Evolutionary conservation across 1,140 invertebrate genomes (phyloP), one percentile per base, ranked within the genome.

Genomic region (Hypothenemus hampei): DNA sequence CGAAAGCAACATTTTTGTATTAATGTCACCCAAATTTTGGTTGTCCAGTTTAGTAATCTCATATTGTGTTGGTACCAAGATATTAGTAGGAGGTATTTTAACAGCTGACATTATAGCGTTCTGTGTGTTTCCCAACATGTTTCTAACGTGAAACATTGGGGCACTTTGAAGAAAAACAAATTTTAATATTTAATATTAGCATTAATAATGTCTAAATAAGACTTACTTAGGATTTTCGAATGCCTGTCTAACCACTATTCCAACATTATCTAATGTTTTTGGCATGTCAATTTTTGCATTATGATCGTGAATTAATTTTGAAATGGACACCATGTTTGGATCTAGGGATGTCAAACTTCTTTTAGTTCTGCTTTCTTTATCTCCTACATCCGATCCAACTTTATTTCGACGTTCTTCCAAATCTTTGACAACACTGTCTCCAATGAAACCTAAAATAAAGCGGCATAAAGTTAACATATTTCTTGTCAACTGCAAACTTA

Each of bases 31-130:
- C 11, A 57, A 8, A 37, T 21, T 31, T 10, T 45, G 8, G 21
- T 20, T 29, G 4, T 44, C 13, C 3, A 35, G 15, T 41, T 23
- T 18, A 18, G 39, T 50, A 13, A 70, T 66, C 36, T 65, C 59
- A 43, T 70, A 70, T 41, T 65, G 26, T 0, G 68, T 64, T 4
- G 69, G 69, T 5, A 69, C 52, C 6, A 71, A 40, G 13, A 71
- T 29, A 51, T 69, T 64, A 45, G 65, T 63, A 16, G 68, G 67
- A 11, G 62, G 60, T n/a, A 69, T 62, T 52, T 59, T 65, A 26
- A 66, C 52, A 0, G 62, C 59, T 6, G 68, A 63, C 36, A 69
- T 31, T 24, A 67, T 49, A 1, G 61, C 60, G 46, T 71, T 62
- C 54, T 65, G 65, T 4, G 60, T 46, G 6, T 66, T 67, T 0